Evolutionary conservation across 2,113 vertebrate species (phyloP).

Genomic region (Corythornis cristatus): DNA sequence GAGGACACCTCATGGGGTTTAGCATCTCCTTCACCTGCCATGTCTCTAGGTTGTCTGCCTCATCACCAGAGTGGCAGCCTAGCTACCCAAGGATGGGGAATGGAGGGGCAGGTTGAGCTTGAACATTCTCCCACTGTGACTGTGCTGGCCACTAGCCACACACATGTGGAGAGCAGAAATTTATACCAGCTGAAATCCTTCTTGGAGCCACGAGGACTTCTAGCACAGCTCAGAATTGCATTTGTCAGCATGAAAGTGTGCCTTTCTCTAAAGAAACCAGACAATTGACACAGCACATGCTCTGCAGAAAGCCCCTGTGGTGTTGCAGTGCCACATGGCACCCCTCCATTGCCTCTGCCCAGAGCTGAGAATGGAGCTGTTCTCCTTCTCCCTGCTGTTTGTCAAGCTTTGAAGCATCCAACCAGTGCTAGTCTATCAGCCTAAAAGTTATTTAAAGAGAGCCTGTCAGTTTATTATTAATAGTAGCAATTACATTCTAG

Average conservation of each 20-base stretch:
- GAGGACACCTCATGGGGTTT: neutral
- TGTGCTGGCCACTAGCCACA: accelerated
- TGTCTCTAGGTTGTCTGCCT: accelerated
- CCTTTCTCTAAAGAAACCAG: neutral
- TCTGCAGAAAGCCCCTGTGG: neutral
- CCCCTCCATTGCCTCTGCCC: neutral
- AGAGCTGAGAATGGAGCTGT: neutral
- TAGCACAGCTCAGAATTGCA: neutral
- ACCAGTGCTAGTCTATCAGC: neutral
- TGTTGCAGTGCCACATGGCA: accelerated
- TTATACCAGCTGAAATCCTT: neutral
- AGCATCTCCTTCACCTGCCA: neutral
- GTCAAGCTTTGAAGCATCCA: conserved; percentile 30
- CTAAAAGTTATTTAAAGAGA: conserved; percentile 44
- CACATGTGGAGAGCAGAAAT: neutral
- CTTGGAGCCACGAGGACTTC: neutral
- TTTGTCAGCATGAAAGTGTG: neutral
- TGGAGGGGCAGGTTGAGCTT: neutral
- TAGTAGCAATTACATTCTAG: conserved; percentile 43
- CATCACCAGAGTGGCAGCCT: accelerated
- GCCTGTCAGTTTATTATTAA: conserved; percentile 46
- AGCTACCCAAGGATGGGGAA: neutral
- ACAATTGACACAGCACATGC: neutral
- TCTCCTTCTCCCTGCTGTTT: neutral
- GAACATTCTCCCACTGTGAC: neutral